Evolutionary conservation across 1,140 invertebrate species (phyloP).

Genomic region (Neoseiulus cucumeris): DNA sequence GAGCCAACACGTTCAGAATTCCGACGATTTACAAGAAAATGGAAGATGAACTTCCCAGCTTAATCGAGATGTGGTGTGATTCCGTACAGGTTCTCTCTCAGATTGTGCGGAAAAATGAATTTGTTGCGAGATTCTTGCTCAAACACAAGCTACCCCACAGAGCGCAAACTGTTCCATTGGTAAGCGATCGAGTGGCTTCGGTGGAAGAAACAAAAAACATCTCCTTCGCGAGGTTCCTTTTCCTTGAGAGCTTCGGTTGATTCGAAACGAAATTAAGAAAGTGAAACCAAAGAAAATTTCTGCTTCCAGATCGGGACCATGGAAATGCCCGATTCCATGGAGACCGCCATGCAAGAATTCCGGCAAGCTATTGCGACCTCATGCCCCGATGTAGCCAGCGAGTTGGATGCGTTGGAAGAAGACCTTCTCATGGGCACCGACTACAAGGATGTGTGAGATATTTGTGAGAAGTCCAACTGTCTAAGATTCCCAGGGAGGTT

Average conservation of each 20-base stretch:
- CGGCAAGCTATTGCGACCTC: not conserved
- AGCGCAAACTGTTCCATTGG: not conserved
- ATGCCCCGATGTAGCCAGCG: not conserved
- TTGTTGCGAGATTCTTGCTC: not conserved
- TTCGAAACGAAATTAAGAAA: too few species aligned
- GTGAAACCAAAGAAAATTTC: too few species aligned
- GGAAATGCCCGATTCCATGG: conserved; percentile 2
- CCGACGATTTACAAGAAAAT: not conserved
- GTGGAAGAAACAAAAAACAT: not conserved
- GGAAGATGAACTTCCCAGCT: not conserved
- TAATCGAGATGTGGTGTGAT: not conserved
- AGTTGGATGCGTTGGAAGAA: not conserved
- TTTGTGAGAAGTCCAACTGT: not conserved
- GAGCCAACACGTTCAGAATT: not conserved
- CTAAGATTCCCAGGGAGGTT: not conserved
- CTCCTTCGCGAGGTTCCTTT: too few species aligned
- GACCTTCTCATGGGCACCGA: not conserved
- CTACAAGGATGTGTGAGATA: not conserved
- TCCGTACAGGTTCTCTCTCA: not conserved
- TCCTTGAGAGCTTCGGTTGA: too few species aligned
- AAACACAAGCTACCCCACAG: not conserved
- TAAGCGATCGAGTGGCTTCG: not conserved
- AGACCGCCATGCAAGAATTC: not conserved
- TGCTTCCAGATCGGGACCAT: not conserved
- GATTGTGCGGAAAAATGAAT: not conserved